Conservation (phyloP, 2,113 vertebrate species). For the Crocuta crocuta region DNA sequence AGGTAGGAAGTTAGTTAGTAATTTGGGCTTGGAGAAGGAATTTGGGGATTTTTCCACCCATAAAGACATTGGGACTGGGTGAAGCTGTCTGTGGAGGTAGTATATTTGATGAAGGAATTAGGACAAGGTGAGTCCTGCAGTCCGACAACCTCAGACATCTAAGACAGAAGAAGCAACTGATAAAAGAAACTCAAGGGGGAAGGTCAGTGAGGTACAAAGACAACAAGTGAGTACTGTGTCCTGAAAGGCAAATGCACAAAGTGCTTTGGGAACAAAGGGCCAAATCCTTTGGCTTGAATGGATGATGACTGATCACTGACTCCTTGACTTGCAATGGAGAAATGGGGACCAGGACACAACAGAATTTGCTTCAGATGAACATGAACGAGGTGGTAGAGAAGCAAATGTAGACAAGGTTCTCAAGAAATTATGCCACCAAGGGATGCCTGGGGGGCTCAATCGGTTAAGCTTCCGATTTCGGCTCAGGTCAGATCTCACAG, state of each 20-base stretch:
- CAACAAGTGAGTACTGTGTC: rapidly evolving
- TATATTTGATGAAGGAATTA: not conserved
- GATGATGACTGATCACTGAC: rapidly evolving
- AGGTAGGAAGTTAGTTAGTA: not conserved
- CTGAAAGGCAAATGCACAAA: not conserved
- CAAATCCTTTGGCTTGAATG: rapidly evolving
- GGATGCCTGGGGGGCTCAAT: no score
- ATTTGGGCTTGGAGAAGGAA: not conserved
- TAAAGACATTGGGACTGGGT: not conserved
- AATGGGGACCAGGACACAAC: rapidly evolving
- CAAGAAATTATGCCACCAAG: not conserved
- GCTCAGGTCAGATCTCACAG: no score
- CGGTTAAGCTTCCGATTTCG: no score
- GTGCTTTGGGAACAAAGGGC: not conserved
- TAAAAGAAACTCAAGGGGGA: not conserved
- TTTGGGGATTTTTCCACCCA: not conserved
- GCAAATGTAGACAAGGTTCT: not conserved
- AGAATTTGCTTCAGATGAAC: not conserved
- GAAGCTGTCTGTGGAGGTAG: not conserved
- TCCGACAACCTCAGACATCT: rapidly evolving
- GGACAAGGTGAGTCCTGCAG: not conserved
- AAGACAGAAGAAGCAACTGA: not conserved
- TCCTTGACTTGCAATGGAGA: not conserved
- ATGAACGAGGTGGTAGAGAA: not conserved
- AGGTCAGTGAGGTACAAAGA: not conserved